A percentile compares a stretch with the other conserved stretches of the same genome.
Evolutionary conservation across 2,113 vertebrate species (phyloP).

Genomic region (Corythornis cristatus): DNA sequence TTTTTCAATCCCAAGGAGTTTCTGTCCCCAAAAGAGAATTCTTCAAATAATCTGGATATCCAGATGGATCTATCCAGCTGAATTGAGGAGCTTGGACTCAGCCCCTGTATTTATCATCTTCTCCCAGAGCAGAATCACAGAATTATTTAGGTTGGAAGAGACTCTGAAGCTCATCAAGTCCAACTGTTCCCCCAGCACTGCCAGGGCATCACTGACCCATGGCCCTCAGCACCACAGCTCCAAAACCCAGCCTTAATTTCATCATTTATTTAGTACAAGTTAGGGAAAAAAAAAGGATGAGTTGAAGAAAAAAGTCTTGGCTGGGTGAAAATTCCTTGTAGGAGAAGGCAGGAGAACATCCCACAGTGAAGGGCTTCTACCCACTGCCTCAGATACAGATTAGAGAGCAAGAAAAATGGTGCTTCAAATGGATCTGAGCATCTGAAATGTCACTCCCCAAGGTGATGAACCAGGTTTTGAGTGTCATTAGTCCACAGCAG

Average conservation of each 20-base stretch:
- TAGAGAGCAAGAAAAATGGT: background rate
- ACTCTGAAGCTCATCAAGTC: no score
- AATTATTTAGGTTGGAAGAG: no score
- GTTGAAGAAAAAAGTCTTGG: background rate
- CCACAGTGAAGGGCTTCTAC: background rate
- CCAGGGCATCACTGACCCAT: no score
- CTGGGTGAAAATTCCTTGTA: background rate
- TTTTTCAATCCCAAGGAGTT: background rate
- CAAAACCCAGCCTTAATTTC: background rate
- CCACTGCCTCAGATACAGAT: background rate
- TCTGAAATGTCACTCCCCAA: background rate
- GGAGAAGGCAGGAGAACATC: background rate
- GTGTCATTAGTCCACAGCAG: background rate
- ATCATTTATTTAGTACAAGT: background rate
- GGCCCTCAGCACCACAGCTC: no score
- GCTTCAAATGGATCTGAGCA: background rate
- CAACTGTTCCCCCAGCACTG: no score
- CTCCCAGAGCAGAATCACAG: no score
- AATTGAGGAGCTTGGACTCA: background rate
- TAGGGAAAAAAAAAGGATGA: background rate
- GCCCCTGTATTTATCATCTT: background rate
- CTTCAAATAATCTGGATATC: background rate
- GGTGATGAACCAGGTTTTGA: background rate
- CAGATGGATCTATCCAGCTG: background rate
- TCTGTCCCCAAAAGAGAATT: background rate